These are phyloP conservation scores for Malacoraja senta DNA, from an alignment of 2,797 vertebrate species.

Conservation along the genomic window DNA sequence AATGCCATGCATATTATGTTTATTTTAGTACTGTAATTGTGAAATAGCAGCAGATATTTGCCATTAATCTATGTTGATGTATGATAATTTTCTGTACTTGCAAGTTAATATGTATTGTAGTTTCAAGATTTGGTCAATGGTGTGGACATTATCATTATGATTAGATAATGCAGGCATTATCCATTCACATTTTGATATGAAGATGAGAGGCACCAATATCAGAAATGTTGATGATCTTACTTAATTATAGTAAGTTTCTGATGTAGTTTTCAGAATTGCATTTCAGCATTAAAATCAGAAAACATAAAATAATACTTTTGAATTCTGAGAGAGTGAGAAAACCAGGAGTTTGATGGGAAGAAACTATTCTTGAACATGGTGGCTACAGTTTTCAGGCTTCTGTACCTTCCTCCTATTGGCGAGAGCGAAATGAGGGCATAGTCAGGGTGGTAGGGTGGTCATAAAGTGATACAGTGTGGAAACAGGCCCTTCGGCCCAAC, in stretches of 20 bases:
- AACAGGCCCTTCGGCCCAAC: no score
- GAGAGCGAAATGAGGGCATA: no score
- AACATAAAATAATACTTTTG: neutral
- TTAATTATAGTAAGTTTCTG: neutral
- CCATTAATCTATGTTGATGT: neutral
- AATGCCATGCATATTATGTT: neutral
- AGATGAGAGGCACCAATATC: neutral
- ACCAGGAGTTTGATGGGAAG: no score
- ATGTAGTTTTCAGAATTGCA: neutral
- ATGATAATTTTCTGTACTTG: neutral
- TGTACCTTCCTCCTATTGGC: no score
- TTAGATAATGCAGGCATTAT: neutral
- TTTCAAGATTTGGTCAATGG: neutral
- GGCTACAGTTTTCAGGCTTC: no score
- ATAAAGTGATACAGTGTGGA: no score
- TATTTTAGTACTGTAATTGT: slow-evolving; percentile 13
- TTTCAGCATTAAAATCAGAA: neutral
- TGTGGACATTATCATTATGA: neutral
- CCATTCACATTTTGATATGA: neutral
- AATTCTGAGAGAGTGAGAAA: neutral
- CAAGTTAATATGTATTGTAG: neutral
- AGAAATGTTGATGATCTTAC: neutral
- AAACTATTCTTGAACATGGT: no score
- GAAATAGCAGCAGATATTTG: slow-evolving; percentile 23
- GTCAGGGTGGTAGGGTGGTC: no score